phyloP scores from a whole-genome alignment of 2,797 vertebrate genomes.

The Xenopus petersii region DNA sequence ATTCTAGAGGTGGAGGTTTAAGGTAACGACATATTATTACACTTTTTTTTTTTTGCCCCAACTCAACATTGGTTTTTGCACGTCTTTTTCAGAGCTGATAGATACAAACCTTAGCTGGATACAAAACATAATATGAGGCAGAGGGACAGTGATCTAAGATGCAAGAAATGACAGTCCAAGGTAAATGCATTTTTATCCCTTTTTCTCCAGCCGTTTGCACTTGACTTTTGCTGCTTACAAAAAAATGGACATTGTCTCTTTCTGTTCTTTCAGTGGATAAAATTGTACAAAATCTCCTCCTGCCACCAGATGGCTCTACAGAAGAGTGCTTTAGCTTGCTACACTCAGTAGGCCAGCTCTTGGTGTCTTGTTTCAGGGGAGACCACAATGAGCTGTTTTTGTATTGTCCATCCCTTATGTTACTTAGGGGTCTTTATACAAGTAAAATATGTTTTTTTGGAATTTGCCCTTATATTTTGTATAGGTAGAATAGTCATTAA shows the following conservation, averaged over 20 bases:
- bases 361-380: too few relatives aligned
- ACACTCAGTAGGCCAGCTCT: too few relatives aligned
- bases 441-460: too few relatives aligned
- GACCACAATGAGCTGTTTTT: too few relatives aligned
- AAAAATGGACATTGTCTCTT: conserved; percentile 27
- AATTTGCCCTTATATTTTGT: too few relatives aligned
- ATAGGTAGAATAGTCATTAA: too few relatives aligned
- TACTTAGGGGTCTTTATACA: too few relatives aligned
- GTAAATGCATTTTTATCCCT: conserved; percentile 73
- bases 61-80: conserved; percentile 79
- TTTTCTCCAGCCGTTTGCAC: conserved; percentile 69
- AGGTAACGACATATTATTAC: too few relatives aligned
- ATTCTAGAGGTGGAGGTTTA: too few relatives aligned
- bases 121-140: conserved; percentile 83
- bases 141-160: conserved; percentile 78
- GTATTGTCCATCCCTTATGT: too few relatives aligned
- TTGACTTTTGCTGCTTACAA: conserved; percentile 51
- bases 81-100: conserved; percentile 83
- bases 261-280: conserved; percentile 24
- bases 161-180: conserved; percentile 76
- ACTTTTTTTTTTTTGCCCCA: conserved; percentile 53
- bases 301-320: neutral
- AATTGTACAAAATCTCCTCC: neutral
- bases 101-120: conserved; percentile 84
- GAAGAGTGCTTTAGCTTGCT: too few relatives aligned